A percentile compares a stretch with the other conserved stretches of the same genome.
phyloP scores from a whole-genome alignment of 2,888 invertebrate genomes.

The Atrina japonica region DNA sequence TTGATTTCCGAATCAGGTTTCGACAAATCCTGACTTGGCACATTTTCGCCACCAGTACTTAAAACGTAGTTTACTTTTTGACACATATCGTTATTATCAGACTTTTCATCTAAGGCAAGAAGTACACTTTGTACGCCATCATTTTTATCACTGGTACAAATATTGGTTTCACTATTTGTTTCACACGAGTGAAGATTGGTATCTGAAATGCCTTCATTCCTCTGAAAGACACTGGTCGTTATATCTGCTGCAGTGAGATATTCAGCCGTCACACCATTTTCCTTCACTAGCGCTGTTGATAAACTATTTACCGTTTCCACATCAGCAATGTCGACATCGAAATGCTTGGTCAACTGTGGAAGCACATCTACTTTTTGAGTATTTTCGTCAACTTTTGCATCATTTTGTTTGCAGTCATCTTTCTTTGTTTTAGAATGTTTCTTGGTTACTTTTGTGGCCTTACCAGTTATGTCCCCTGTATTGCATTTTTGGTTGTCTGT shows the following conservation, averaged over 20 bases:
- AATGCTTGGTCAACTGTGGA: no score
- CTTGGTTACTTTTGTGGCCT: background rate
- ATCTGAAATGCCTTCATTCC: no score
- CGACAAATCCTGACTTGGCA: background rate
- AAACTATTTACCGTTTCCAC: no score
- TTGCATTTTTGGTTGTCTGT: background rate
- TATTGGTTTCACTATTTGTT: no score
- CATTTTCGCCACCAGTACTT: background rate
- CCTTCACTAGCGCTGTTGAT: no score
- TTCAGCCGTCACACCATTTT: no score
- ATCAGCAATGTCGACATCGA: no score
- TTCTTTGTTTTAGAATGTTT: background rate
- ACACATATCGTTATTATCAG: background rate
- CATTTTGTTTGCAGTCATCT: slow-evolving; percentile 5
- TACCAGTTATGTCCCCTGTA: background rate
- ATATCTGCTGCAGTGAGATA: no score
- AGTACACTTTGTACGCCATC: background rate
- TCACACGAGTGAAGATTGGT: no score
- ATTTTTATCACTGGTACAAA: background rate
- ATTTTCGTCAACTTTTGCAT: no score
- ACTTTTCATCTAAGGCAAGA: background rate
- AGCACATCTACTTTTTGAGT: no score
- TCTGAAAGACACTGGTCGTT: background rate
- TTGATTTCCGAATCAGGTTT: background rate
- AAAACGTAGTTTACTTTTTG: background rate